phyloP scores from a whole-genome alignment of 2,888 invertebrate species.

The Asteroscopus sphinx region DNA sequence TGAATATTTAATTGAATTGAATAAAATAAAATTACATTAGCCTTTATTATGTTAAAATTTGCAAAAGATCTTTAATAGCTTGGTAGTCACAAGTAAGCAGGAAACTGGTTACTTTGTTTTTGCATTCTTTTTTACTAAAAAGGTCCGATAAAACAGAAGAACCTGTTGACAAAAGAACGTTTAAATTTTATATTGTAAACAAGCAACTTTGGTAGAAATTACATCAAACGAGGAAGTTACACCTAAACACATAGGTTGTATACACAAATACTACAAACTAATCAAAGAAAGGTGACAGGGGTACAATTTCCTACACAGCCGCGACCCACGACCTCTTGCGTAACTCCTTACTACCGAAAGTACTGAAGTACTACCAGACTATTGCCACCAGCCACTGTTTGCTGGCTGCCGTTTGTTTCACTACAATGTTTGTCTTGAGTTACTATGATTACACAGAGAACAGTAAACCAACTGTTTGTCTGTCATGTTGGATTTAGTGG shows the following conservation, averaged over 20 bases:
- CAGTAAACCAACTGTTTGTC: constrained; percentile 9
- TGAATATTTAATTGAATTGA: too few species aligned
- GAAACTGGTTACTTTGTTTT: too few species aligned
- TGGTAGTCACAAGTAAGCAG: too few species aligned
- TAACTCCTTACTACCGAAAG: constrained; percentile 12
- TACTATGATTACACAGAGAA: constrained; percentile 1
- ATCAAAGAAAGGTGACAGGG: constrained; percentile 30
- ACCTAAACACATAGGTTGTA: constrained; percentile 6
- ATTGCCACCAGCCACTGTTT: constrained; percentile 8
- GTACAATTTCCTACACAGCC: constrained; percentile 2
- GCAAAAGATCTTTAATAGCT: too few species aligned
- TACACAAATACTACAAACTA: constrained; percentile 30
- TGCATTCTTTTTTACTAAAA: too few species aligned
- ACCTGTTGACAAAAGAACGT: too few species aligned
- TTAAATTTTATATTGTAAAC: too few species aligned
- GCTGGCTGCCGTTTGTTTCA: constrained; percentile 14
- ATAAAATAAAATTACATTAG: too few species aligned
- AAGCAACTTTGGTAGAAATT: background rate
- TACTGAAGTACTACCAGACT: too few species aligned
- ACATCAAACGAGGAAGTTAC: constrained; percentile 17
- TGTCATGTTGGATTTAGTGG: background rate
- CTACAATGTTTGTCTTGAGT: constrained; percentile 24
- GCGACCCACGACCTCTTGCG: constrained; percentile 23
- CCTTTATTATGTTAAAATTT: too few species aligned
- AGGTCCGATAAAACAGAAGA: too few species aligned